Base-by-base conservation (phyloP, 2,888 invertebrate genomes). In the Aspidiotus destructor region DNA sequence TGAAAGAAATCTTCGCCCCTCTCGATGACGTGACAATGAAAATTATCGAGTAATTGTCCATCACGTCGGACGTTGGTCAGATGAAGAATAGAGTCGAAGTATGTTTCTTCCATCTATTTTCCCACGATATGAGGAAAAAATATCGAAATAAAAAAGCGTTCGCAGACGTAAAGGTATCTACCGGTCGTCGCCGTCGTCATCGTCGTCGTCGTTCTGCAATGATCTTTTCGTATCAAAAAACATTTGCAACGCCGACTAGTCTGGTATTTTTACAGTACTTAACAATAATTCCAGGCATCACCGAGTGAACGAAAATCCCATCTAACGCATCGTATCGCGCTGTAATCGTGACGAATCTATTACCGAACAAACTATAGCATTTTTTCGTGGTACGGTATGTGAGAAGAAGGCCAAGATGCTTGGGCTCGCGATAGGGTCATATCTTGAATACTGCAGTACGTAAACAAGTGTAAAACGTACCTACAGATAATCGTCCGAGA, bases 1-100 rank as follows among this genome's bases (percentile, higher is more conserved):
- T 28, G 28, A n/a, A 28, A 17, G 8, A 58, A 13, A 58, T 58
- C 58, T 58, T 28, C 40, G 28, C 17, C 58, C 58, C 28, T 58
- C 13, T 58, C 28, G 40, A 28, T 41, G 54, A 63, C 63, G 55
- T 55, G 63, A 63, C 63, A 63, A 54, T 63, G 63, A 41, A 63
- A 63, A 63, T 63, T 63, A 63, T 63, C 63, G 41, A 55, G 63
- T 63, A 63, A 63, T 63, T 63, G 63, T 63, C 63, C 63, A 63
- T 63, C 63, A 63, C 53, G 63, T 40, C n/a, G 53, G 15, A 58
- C 55, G 55, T 16, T 16, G 48, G 48, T 13, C 48, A 48, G 28
- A 40, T 13, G 58, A 17, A 40, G 58, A 28, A 17, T 58, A 13
- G 28, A 58, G 58, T 2, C 16, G 13, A 13, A 58, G 58, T 9